Evolutionary conservation across 2,888 invertebrate species (phyloP).

Genomic region (Eledona agricola): DNA sequence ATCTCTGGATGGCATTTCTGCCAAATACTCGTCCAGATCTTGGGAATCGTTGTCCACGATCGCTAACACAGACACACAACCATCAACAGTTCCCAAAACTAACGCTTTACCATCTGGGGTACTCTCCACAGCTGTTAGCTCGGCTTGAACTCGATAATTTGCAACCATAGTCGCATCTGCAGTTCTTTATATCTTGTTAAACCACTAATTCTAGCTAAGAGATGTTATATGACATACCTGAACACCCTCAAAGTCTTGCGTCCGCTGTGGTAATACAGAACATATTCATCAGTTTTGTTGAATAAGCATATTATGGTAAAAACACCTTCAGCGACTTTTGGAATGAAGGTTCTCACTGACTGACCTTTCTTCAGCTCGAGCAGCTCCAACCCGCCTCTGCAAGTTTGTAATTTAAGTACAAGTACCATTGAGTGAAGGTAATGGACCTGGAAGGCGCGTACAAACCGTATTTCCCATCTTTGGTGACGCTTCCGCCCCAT

Average conservation of each 20-base stretch:
- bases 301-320: slow-evolving; percentile 96
- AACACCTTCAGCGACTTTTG: slow-evolving; percentile 95
- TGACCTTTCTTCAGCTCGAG: slow-evolving; percentile 90
- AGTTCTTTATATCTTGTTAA: slow-evolving; percentile 62
- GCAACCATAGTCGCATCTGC: slow-evolving; percentile 91
- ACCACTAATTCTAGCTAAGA: background rate
- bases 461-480: slow-evolving; percentile 88
- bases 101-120: slow-evolving; percentile 84
- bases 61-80: slow-evolving; percentile 90
- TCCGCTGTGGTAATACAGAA: slow-evolving; percentile 96
- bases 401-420: slow-evolving; percentile 36
- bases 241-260: slow-evolving; percentile 93
- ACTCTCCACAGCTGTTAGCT: slow-evolving; percentile 86
- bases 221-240: slow-evolving; percentile 72
- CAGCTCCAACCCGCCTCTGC: slow-evolving; percentile 90
- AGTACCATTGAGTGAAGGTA: slow-evolving; percentile 2
- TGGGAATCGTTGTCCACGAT: slow-evolving; percentile 74
- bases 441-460: slow-evolving; percentile 84
- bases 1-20: slow-evolving; percentile 75
- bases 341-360: slow-evolving; percentile 89
- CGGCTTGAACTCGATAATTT: slow-evolving; percentile 90
- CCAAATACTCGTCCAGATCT: slow-evolving; percentile 71
- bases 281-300: slow-evolving; percentile 92
- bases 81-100: slow-evolving; percentile 91
- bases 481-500: slow-evolving; percentile 91